Evolutionary conservation across 2,113 vertebrate species (phyloP).

Genomic region (Trogon melanurus): DNA sequence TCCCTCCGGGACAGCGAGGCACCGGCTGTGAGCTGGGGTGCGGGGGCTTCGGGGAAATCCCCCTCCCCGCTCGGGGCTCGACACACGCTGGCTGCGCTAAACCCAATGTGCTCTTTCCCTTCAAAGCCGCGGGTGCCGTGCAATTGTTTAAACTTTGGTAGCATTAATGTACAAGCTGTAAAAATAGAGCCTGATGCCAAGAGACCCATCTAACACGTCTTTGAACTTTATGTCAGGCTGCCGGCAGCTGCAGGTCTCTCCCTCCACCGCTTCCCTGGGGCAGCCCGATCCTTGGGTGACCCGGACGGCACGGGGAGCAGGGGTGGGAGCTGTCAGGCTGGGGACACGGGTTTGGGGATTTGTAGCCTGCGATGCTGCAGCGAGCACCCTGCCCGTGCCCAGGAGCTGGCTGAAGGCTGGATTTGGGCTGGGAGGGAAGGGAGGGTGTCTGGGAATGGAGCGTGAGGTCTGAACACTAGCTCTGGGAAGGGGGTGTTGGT

Average conservation of each 20-base stretch:
- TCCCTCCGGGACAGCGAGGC: neutral
- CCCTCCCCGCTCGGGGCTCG: rapidly evolving
- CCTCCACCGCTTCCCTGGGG: neutral
- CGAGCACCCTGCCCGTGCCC: neutral
- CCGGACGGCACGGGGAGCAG: rapidly evolving
- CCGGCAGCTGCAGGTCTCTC: neutral
- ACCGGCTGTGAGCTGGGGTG: rapidly evolving
- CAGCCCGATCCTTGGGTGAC: neutral
- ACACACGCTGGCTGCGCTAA: neutral
- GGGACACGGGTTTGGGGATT: rapidly evolving
- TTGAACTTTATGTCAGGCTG: neutral
- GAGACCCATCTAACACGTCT: neutral
- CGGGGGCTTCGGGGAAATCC: neutral
- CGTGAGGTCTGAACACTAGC: neutral
- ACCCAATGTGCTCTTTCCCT: neutral
- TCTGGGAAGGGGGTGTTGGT: neutral
- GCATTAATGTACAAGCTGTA: conserved; percentile 66
- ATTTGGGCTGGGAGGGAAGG: neutral
- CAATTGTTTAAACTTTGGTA: conserved; percentile 9
- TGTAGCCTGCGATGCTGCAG: neutral
- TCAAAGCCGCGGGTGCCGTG: neutral
- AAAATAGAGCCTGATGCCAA: conserved; percentile 45
- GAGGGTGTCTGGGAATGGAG: neutral
- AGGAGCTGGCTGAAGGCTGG: neutral
- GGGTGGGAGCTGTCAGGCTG: neutral